phyloP scores from a whole-genome alignment of 2,888 invertebrate species.

The Unio delphinus region DNA sequence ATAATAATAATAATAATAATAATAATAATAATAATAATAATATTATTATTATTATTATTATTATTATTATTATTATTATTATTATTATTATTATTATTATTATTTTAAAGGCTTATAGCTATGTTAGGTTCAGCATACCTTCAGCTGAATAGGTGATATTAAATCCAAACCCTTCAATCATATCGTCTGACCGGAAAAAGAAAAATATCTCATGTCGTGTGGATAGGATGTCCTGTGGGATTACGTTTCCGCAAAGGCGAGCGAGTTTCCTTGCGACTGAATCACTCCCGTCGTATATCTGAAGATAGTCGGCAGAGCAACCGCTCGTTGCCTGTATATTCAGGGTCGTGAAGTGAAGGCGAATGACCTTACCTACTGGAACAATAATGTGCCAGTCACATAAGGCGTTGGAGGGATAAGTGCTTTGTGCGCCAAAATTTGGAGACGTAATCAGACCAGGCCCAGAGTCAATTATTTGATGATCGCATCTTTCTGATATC shows the following conservation, averaged over 20 bases:
- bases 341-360: conserved; percentile 29
- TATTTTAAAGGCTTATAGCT: no score
- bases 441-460: conserved; percentile 23
- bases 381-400: conserved; percentile 29
- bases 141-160: conserved; percentile 33
- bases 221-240: conserved; percentile 42
- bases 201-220: conserved; percentile 37
- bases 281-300: conserved; percentile 30
- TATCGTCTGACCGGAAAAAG: conserved; percentile 39
- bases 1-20: no score
- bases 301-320: conserved; percentile 34
- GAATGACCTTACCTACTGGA: conserved; percentile 16
- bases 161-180: conserved; percentile 42
- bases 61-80: no score
- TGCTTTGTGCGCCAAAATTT: conserved; percentile 13
- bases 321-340: conserved; percentile 23
- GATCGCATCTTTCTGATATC: no score
- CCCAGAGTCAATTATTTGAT: no score
- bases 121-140: conserved; percentile 3
- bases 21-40: no score
- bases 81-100: no score
- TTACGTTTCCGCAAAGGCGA: conserved; percentile 41
- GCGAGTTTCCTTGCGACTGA: conserved; percentile 24
- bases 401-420: conserved; percentile 20
- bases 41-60: no score